These are phyloP conservation scores for Tenodera sinensis DNA, from an alignment of 2,888 invertebrate genomes.

Conservation along the genomic window DNA sequence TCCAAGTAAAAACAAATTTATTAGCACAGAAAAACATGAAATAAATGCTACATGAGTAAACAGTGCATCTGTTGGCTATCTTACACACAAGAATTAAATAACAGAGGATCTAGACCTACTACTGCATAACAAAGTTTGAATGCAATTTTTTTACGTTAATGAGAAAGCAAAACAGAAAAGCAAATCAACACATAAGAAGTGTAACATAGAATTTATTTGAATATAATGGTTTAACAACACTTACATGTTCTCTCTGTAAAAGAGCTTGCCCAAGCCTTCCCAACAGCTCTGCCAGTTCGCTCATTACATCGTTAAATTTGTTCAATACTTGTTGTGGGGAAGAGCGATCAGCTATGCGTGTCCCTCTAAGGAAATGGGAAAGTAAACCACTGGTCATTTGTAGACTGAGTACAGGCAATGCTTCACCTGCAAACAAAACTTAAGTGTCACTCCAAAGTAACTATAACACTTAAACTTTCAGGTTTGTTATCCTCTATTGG, in stretches of 20 bases:
- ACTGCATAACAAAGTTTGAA: too few species aligned
- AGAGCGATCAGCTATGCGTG: constrained; percentile 21
- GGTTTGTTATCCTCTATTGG: too few species aligned
- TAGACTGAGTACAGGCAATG: neutral
- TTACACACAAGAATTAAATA: too few species aligned
- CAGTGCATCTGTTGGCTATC: too few species aligned
- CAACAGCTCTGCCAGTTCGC: constrained; percentile 18
- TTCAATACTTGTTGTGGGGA: constrained; percentile 6
- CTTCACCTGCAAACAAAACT: neutral
- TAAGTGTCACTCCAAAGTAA: neutral
- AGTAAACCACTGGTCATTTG: constrained; percentile 15
- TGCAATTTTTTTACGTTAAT: too few species aligned
- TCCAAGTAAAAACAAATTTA: too few species aligned
- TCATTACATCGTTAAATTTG: constrained; percentile 13
- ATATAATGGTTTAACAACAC: neutral
- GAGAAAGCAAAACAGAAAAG: too few species aligned
- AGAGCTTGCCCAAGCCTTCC: constrained; percentile 21
- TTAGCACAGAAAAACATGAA: too few species aligned
- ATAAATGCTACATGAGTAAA: too few species aligned
- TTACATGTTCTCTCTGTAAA: constrained; percentile 24
- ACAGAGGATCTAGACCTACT: too few species aligned
- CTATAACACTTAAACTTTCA: too few species aligned
- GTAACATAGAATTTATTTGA: neutral
- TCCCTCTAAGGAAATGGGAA: constrained; percentile 15
- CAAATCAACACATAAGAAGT: too few species aligned